These are phyloP conservation scores for Atta texana DNA, from an alignment of 1,140 invertebrate species.

Conservation along the genomic window DNA sequence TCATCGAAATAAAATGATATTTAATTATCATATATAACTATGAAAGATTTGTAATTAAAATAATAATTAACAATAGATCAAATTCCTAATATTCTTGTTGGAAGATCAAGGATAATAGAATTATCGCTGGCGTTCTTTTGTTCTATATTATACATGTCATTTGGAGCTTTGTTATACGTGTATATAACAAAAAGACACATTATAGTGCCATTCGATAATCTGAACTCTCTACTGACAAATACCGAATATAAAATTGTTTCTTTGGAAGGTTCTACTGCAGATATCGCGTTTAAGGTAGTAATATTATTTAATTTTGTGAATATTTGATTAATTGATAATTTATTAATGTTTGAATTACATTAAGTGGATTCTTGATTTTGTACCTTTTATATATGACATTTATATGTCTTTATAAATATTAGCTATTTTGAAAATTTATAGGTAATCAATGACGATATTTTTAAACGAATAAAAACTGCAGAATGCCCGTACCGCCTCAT, in stretches of 20 bases:
- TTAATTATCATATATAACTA: not conserved
- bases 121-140: slow-evolving; percentile 46
- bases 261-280: slow-evolving; percentile 4
- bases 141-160: slow-evolving; percentile 46
- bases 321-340: not conserved
- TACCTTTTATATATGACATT: not conserved
- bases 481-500: not conserved
- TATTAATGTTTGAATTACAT: not conserved
- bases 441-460: not conserved
- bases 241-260: slow-evolving; percentile 57
- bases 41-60: not conserved
- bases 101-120: slow-evolving; percentile 91
- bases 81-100: slow-evolving; percentile 67
- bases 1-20: not conserved
- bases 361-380: not conserved
- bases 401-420: not conserved
- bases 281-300: slow-evolving; percentile 16
- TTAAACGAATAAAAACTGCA: not conserved
- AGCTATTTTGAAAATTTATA: not conserved
- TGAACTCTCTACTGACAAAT: not conserved
- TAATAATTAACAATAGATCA: slow-evolving; percentile 7
- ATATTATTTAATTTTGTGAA: not conserved
- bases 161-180: slow-evolving; percentile 48
- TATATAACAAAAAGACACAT: slow-evolving; percentile 48
- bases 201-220: slow-evolving; percentile 16